phyloP scores from a whole-genome alignment of 2,113 vertebrate species.

The Sceloporus undulatus region DNA sequence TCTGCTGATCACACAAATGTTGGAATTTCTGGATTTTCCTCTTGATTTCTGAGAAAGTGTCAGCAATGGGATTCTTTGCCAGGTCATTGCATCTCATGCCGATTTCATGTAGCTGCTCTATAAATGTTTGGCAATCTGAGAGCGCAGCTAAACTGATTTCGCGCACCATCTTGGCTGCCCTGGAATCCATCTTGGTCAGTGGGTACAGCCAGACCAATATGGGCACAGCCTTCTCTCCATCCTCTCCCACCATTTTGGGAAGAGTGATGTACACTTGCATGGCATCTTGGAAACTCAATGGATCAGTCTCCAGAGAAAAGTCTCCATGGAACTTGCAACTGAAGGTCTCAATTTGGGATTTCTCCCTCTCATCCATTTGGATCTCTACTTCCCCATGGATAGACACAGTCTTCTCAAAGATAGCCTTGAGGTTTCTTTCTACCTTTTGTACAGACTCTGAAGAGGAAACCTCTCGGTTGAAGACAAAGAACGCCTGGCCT shows the following conservation, averaged over 20 bases:
- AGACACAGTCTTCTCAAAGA: background rate
- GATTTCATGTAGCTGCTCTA: slow-evolving; percentile 55
- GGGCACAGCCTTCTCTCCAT: slow-evolving; percentile 66
- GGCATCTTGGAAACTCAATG: slow-evolving; percentile 63
- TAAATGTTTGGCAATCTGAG: slow-evolving; percentile 18
- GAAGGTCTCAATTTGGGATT: background rate
- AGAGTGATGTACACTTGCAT: slow-evolving; percentile 67
- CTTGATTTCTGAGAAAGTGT: slow-evolving; percentile 58
- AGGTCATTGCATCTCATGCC: slow-evolving; percentile 65
- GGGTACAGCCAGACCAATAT: slow-evolving; percentile 74
- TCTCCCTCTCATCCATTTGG: background rate
- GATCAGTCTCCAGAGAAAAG: slow-evolving; percentile 46
- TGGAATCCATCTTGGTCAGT: slow-evolving; percentile 60
- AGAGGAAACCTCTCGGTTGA: slow-evolving; percentile 30
- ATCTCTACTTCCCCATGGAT: background rate
- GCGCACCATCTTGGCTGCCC: slow-evolving; percentile 58
- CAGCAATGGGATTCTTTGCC: background rate
- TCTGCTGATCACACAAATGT: slow-evolving; percentile 15
- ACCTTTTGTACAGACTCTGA: background rate
- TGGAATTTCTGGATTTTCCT: slow-evolving; percentile 52
- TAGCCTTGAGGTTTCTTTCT: slow-evolving; percentile 13
- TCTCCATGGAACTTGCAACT: slow-evolving; percentile 64
- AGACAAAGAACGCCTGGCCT: slow-evolving; percentile 58
- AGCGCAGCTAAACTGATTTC: slow-evolving; percentile 60
- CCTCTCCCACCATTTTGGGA: slow-evolving; percentile 49